A percentile compares a stretch with the other conserved stretches of the same genome.
phyloP scores from a whole-genome alignment of 2,888 invertebrate genomes.

The Drosophila prostipennis region DNA sequence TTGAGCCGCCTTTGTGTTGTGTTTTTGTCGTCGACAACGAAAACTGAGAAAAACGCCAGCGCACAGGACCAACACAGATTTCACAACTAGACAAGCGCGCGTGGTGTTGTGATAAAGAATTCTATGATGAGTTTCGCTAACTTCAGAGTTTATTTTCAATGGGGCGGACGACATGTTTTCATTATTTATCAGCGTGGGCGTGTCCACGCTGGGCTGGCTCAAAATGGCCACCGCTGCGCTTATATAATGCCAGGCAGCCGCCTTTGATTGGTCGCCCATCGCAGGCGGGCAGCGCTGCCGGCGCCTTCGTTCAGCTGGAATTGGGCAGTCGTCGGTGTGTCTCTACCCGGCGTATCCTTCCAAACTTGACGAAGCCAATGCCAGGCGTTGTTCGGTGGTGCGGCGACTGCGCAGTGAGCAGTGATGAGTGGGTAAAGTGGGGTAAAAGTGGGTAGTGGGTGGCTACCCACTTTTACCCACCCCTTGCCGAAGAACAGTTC shows the following conservation, averaged over 20 bases:
- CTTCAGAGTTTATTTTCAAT: conserved; percentile 80
- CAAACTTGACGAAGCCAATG: conserved; percentile 75
- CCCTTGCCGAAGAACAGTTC: background rate
- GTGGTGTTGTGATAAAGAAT: conserved; percentile 84
- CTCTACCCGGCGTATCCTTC: conserved; percentile 46
- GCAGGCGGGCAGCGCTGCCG: conserved; percentile 33
- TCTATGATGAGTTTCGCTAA: conserved; percentile 84
- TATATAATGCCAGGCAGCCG: conserved; percentile 51
- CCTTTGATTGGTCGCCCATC: conserved; percentile 54
- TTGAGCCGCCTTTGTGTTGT: conserved; percentile 3
- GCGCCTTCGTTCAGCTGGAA: conserved; percentile 73
- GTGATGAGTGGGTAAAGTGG: too few relatives aligned
- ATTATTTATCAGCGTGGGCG: conserved; percentile 82
- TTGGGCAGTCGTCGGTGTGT: conserved; percentile 55
- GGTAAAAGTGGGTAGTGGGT: background rate
- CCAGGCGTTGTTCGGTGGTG: conserved; percentile 19
- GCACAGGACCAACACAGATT: conserved; percentile 82
- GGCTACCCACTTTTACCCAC: background rate
- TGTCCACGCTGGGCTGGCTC: conserved; percentile 45
- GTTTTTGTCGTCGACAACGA: background rate
- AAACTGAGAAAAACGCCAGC: conserved; percentile 2
- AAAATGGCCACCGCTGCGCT: conserved; percentile 68
- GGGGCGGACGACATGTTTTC: conserved; percentile 82
- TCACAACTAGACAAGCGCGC: conserved; percentile 84
- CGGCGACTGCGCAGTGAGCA: conserved; percentile 58